Conservation (phyloP, 2,113 vertebrate species). For the Eudyptes chrysolophus region DNA sequence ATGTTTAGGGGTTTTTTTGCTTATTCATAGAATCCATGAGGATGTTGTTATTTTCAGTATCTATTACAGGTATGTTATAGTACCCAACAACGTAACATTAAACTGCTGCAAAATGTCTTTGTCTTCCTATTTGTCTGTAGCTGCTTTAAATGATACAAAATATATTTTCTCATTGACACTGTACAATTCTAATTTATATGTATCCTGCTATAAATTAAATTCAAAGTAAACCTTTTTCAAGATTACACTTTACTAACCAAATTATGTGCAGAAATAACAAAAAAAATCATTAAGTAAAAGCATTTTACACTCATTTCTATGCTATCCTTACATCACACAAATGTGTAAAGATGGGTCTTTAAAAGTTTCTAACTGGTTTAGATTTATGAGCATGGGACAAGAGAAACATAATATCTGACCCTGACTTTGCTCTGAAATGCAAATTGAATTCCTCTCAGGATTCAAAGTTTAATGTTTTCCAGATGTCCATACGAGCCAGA, state of each 20-base stretch:
- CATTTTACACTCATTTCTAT: not conserved
- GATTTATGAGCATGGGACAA: not conserved
- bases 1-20: not conserved
- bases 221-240: not conserved
- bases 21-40: not conserved
- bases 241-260: not conserved
- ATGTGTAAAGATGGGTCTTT: fast-evolving
- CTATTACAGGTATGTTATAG: not conserved
- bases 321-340: not conserved
- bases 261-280: not conserved
- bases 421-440: fast-evolving
- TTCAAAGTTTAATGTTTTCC: not conserved
- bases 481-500: not conserved
- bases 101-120: not conserved
- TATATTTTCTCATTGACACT: not conserved
- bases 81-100: not conserved
- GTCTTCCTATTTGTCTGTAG: not conserved
- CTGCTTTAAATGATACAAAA: not conserved
- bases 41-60: not conserved
- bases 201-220: not conserved
- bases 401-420: not conserved
- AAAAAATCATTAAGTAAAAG: not conserved
- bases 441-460: not conserved
- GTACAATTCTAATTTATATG: not conserved
- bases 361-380: not conserved